Evolutionary conservation across 1,140 invertebrate genomes (phyloP).

Genomic region (Hirudo medicinalis): DNA sequence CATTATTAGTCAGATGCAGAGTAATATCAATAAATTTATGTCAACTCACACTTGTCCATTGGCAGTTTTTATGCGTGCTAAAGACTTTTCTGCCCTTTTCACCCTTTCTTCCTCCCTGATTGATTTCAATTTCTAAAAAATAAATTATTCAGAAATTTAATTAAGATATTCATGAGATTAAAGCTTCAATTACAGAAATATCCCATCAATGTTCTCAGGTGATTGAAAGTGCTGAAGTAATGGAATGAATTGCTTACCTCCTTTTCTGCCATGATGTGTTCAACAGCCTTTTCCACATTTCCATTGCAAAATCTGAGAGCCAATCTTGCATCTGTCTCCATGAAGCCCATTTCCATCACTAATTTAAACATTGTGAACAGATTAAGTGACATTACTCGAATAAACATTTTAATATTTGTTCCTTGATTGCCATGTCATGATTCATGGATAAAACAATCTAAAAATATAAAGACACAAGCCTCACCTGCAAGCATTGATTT

Average conservation of each 20-base stretch:
- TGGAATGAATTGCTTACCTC: constrained; percentile 27
- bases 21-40: too few species aligned
- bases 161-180: too few species aligned
- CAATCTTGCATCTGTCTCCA: constrained; percentile 49
- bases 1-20: too few species aligned
- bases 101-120: constrained; percentile 14
- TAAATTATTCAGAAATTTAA: neutral
- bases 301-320: constrained; percentile 51
- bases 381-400: too few species aligned
- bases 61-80: too few species aligned
- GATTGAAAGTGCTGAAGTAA: neutral
- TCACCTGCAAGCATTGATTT: constrained; percentile 12
- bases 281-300: constrained; percentile 49
- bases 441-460: constrained; percentile 22
- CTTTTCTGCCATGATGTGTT: constrained; percentile 49
- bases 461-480: constrained; percentile 17
- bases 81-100: too few species aligned
- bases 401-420: too few species aligned
- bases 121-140: neutral
- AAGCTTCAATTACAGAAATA: too few species aligned
- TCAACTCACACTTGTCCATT: too few species aligned
- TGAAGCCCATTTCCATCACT: constrained; percentile 54
- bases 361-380: neutral
- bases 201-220: too few species aligned
- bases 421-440: constrained; percentile 1